Base-by-base conservation (phyloP, 2,113 vertebrate genomes). In the Oncorhynchus kisutch region DNA sequence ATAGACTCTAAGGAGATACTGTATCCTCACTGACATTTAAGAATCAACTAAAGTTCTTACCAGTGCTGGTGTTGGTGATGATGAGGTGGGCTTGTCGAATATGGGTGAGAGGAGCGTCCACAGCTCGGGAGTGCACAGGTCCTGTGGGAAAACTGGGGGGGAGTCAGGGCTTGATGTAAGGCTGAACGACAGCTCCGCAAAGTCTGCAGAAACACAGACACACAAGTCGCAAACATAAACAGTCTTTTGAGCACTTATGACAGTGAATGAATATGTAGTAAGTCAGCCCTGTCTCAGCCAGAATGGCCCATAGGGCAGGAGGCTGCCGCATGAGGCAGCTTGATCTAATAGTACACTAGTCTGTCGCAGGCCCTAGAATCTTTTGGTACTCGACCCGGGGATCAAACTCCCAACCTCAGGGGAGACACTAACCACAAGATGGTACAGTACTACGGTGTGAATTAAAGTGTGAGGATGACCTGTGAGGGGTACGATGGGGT, bases 111-210 rank as follows among this genome's bases (percentile, higher is more conserved):
- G 93, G 29, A 96, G 94, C 24, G 87, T 87, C 13, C 88, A 90
- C 49, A 97, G 94, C 67, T 93, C 92, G 0, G 95, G 95, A 11
- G 91, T 93, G 75, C 95, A 96, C 77, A 96, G 92, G 1, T 95
- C 92, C 71, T 94, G 88, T 20, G 95, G 96, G 72, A 90, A 85
- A 11, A 90, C 85, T 0, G 94, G 92, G 62, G 94, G 0, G 0
- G 3, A 11, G 79, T 48, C 0, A 0, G 82, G 79, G 76, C 74
- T 78, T 2, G 89, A 77, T 0, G 91, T 91, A 65, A 84, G 84
- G 83, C 86, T 76, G 34, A 95, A 96, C 0, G 93, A 93, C 74
- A 93, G 82, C 78, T 90, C 87, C 0, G 62, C 78, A 1, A 70
- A 67, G 14, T 81, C 93, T 94, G 72, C 27, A 68, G 9, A 29